These are phyloP conservation scores for Myotis myotis DNA, from an alignment of 2,797 vertebrate genomes.

Conservation along the genomic window DNA sequence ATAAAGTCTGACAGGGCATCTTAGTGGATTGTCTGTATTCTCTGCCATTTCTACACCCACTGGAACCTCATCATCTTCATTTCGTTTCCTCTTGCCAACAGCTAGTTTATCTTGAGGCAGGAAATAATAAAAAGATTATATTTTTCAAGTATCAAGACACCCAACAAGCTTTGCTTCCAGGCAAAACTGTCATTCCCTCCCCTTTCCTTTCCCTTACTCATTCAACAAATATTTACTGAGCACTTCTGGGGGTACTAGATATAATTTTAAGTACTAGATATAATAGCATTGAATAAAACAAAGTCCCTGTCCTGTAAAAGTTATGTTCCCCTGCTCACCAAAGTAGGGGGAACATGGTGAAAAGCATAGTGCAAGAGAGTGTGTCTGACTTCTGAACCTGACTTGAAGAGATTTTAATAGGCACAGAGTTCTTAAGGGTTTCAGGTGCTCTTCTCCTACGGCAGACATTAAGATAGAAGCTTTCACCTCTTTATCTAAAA, in stretches of 20 bases:
- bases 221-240: not conserved
- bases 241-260: not conserved
- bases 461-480: not conserved
- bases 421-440: not conserved
- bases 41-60: slow-evolving; percentile 95
- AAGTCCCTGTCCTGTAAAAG: not conserved
- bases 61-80: slow-evolving; percentile 87
- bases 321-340: not conserved
- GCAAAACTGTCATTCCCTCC: not conserved
- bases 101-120: slow-evolving; percentile 85
- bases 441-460: not conserved
- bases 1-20: slow-evolving; percentile 96
- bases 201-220: not conserved
- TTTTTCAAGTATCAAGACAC: not conserved
- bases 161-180: not conserved
- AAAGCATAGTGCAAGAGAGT: not conserved
- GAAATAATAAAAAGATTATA: not conserved
- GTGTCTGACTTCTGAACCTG: not conserved
- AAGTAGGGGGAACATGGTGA: not conserved
- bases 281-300: not conserved
- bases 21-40: slow-evolving; percentile 94
- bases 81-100: slow-evolving; percentile 91
- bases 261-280: not conserved
- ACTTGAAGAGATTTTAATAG: not conserved
- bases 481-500: not conserved